A percentile compares a stretch with the other conserved stretches of the same genome.
phyloP scores from a whole-genome alignment of 2,797 vertebrate genomes.

The Leptodon cayanensis region DNA sequence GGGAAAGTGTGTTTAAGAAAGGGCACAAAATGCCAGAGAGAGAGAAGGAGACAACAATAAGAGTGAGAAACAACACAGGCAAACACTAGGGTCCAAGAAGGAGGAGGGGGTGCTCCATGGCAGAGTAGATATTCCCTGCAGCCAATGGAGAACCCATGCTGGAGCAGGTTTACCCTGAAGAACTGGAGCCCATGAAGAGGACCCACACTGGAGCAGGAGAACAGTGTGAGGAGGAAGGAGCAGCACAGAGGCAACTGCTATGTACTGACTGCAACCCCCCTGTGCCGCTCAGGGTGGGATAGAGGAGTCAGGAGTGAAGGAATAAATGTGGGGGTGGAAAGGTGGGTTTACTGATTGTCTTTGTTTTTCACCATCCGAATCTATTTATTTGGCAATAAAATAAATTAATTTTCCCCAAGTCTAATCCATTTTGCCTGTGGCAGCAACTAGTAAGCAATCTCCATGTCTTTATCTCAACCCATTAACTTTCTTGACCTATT shows the following conservation, averaged over 20 bases:
- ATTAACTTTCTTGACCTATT: not conserved
- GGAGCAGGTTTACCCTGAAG: not conserved
- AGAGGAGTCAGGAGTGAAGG: not conserved
- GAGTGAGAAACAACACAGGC: not conserved
- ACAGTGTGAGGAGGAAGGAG: not conserved
- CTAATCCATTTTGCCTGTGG: not conserved
- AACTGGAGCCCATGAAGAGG: not conserved
- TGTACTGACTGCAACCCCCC: not conserved
- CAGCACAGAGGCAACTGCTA: not conserved
- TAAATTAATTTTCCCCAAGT: not conserved
- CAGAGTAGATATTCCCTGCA: not conserved
- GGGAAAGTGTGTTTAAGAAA: not conserved
- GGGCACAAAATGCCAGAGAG: not conserved
- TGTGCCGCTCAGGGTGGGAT: fast-evolving
- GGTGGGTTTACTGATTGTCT: not conserved
- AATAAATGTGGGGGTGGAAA: not conserved
- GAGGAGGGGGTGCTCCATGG: not conserved
- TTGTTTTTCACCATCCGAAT: not conserved
- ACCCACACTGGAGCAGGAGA: fast-evolving
- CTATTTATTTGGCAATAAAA: not conserved
- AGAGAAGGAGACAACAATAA: not conserved
- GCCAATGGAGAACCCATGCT: not conserved
- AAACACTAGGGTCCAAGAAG: not conserved
- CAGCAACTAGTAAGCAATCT: not conserved
- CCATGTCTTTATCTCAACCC: not conserved